Conservation (phyloP, 2,113 vertebrate genomes). For the Sakesphorus luctuosus region DNA sequence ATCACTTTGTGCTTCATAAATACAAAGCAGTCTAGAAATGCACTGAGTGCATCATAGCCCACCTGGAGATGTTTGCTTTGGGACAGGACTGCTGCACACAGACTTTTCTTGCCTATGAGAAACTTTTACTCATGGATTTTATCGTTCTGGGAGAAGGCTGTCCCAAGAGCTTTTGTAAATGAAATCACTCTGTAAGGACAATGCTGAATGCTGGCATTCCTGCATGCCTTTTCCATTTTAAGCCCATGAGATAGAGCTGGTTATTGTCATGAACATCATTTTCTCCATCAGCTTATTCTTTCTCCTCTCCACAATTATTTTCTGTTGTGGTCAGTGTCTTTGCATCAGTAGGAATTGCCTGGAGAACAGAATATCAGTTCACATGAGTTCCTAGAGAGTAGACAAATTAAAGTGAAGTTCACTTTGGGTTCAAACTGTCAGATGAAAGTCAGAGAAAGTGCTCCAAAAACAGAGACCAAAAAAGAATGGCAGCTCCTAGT, state of each 20-base stretch:
- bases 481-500: neutral
- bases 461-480: neutral
- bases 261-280: neutral
- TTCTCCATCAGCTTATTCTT: neutral
- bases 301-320: neutral
- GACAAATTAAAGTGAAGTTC: neutral
- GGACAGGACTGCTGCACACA: neutral
- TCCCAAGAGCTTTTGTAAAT: neutral
- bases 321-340: neutral
- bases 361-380: neutral
- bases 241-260: neutral
- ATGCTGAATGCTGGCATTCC: neutral
- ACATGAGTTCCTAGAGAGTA: neutral
- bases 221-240: neutral
- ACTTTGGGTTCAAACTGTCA: neutral
- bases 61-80: neutral
- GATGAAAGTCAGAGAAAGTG: neutral
- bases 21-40: neutral
- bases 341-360: neutral
- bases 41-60: neutral
- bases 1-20: neutral
- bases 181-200: neutral
- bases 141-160: neutral
- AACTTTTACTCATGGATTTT: neutral
- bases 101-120: neutral